A percentile compares a stretch with the other conserved stretches of the same genome.
phyloP scores from a whole-genome alignment of 2,888 invertebrate species.

The Sturmia bella region DNA sequence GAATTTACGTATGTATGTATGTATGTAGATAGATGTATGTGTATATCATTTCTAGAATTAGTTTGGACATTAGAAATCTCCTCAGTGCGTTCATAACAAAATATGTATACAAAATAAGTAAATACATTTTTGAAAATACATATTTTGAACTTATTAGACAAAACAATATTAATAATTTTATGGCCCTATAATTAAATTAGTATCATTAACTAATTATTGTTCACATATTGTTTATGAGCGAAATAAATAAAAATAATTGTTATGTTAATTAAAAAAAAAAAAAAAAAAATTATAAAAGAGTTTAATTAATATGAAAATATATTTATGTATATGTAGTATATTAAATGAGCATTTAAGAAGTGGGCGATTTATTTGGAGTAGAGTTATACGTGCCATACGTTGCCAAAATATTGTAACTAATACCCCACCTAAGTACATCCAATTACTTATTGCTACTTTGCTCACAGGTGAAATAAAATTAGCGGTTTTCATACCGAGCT shows the following conservation, averaged over 20 bases:
- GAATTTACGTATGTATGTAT: too few species aligned
- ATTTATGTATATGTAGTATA: not conserved
- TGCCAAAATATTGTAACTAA: too few species aligned
- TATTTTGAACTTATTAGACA: constrained; percentile 15
- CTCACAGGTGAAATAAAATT: too few species aligned
- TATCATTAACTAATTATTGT: constrained; percentile 28
- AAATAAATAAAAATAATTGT: constrained; percentile 41
- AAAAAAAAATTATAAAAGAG: constrained; percentile 7
- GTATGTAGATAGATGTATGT: too few species aligned
- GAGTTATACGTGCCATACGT: too few species aligned
- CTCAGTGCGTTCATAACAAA: not conserved
- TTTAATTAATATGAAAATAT: not conserved
- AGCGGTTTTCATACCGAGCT: too few species aligned
- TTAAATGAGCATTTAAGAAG: too few species aligned
- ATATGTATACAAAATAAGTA: not conserved
- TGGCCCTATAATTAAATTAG: constrained; percentile 23
- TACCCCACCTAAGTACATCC: too few species aligned
- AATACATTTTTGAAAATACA: constrained; percentile 8
- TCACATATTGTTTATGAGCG: constrained; percentile 18
- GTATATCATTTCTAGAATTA: too few species aligned
- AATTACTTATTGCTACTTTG: too few species aligned
- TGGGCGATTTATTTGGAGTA: too few species aligned
- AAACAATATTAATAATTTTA: constrained; percentile 38
- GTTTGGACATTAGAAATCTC: constrained; percentile 20
- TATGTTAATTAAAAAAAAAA: constrained; percentile 15